phyloP scores from a whole-genome alignment of 2,888 invertebrate genomes.

The Galerucella calmariensis region DNA sequence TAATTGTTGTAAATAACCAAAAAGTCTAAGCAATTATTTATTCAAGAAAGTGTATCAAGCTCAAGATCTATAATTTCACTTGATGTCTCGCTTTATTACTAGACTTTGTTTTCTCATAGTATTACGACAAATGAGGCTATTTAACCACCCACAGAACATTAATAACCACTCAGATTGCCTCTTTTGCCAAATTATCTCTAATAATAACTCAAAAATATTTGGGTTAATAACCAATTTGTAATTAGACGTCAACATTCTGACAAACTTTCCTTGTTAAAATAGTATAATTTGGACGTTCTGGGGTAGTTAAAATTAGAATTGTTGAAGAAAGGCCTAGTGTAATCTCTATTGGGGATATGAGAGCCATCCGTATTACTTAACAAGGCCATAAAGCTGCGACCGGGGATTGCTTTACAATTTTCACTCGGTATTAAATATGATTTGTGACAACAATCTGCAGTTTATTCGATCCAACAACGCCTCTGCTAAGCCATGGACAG shows the following conservation, averaged over 20 bases:
- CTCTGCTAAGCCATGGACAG: background rate
- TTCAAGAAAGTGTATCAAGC: too few species aligned
- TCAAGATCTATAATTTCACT: too few species aligned
- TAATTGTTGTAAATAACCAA: too few species aligned
- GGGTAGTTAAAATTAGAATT: conserved; percentile 18
- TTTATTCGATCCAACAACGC: conserved; percentile 49
- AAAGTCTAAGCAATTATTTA: too few species aligned
- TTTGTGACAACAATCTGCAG: conserved; percentile 61
- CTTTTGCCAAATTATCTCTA: background rate
- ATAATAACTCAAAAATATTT: conserved; percentile 1
- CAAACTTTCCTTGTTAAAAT: conserved; percentile 14
- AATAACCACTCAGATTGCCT: background rate
- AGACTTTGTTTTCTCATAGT: background rate
- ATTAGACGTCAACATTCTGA: conserved; percentile 10
- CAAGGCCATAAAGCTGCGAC: conserved; percentile 67
- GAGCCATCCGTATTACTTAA: conserved; percentile 69
- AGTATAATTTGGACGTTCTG: conserved; percentile 26
- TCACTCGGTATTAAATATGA: conserved; percentile 65
- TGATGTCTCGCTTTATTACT: background rate
- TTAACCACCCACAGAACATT: background rate
- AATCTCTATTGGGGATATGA: conserved; percentile 61
- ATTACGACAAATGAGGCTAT: background rate
- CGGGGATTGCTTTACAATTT: conserved; percentile 64
- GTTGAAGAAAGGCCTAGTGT: conserved; percentile 37
- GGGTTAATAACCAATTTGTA: conserved; percentile 5